Percentiles rank a stretch among this genome's conserved stretches.
Evolutionary conservation across 2,797 vertebrate species (phyloP).

Genomic region (Anabacerthia variegaticeps): DNA sequence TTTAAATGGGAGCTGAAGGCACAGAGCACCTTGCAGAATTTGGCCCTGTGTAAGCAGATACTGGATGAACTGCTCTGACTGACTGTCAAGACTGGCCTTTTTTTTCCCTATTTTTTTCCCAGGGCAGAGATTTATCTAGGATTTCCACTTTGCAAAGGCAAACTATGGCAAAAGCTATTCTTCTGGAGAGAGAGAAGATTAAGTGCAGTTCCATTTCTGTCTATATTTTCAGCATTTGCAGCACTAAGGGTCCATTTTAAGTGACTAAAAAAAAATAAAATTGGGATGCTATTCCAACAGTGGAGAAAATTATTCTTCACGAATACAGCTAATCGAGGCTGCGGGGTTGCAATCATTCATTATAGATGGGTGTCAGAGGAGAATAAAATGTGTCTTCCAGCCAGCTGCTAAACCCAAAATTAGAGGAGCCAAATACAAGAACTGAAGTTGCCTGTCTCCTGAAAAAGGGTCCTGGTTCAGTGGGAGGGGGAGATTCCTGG

Average conservation of each 20-base stretch:
- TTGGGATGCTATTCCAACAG: neutral
- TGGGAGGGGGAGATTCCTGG: neutral
- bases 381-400: constrained; percentile 4
- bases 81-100: neutral
- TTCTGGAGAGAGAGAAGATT: neutral
- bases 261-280: neutral
- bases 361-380: neutral
- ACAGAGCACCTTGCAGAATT: neutral
- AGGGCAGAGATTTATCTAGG: neutral
- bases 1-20: neutral
- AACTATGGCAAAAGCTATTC: neutral
- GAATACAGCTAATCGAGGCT: constrained; percentile 35
- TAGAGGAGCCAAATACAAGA: neutral
- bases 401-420: neutral
- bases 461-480: neutral
- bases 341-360: constrained; percentile 1
- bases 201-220: neutral
- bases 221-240: neutral
- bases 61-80: neutral
- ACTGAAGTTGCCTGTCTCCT: neutral
- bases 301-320: constrained; percentile 36
- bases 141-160: neutral
- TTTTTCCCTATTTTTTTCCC: neutral
- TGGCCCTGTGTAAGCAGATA: neutral
- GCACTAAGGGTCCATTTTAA: neutral